Percentiles rank a stretch among this genome's conserved stretches.
Conservation (phyloP, 2,113 vertebrate genomes). For the Thermophis baileyi region DNA sequence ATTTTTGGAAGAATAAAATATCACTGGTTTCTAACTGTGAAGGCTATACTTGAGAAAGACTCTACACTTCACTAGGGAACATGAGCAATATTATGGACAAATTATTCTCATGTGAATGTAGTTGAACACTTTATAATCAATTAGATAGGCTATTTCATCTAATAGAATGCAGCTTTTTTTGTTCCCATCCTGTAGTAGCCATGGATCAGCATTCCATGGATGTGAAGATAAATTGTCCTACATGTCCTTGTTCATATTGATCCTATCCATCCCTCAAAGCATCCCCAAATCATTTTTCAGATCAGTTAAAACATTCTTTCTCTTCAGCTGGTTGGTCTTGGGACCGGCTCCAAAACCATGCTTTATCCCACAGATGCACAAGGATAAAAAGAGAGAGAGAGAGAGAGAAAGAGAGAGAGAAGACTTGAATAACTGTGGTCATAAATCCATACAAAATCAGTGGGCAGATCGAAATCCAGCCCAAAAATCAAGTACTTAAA, state of each 20-base stretch:
- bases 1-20: neutral
- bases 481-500: neutral
- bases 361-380: neutral
- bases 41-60: neutral
- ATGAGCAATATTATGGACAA: neutral
- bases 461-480: neutral
- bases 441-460: neutral
- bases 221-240: neutral
- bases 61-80: neutral
- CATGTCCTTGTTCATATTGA: neutral
- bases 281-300: neutral
- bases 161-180: neutral
- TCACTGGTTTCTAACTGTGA: neutral
- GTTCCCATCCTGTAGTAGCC: neutral
- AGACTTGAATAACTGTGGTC: neutral
- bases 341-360: neutral
- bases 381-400: too few species aligned
- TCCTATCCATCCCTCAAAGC: neutral
- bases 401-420: neutral
- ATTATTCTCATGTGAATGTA: neutral
- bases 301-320: neutral
- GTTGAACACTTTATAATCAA: neutral
- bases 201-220: neutral
- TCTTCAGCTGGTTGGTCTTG: neutral
- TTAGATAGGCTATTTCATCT: neutral